Base-by-base conservation (phyloP, 92 coral and sea anemone genomes). In the Paragorgia papillata region DNA sequence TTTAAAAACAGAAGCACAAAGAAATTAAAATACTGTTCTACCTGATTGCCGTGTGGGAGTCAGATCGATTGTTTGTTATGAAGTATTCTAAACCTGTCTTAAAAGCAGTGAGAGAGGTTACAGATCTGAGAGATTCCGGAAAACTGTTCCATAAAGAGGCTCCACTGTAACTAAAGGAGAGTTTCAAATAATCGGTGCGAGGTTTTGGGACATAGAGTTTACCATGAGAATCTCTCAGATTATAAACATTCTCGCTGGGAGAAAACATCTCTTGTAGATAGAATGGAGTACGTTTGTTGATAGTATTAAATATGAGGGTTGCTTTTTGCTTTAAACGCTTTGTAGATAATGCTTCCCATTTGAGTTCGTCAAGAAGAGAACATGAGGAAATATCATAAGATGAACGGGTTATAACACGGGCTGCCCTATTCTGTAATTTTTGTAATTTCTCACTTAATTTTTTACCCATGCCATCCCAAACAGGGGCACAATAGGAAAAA, bases 281-380 rank as follows among this genome's bases (percentile, higher is more conserved):
- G 12, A 24, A 17, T 12, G 63, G 63, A 22, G 63, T 7, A 24
- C 1, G 63, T 9, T 34, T 18, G 29, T 57, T 57, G 1, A 57
- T 14, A 57, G 63, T 57, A 24, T 57, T 57, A 57, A 57, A 57
- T 1, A 57, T 10, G 2, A 57, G 2, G 2, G 2, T 9, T 9
- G 27, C 63, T 57, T 57, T 57, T 57, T 74, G 82, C 53, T 64
- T 74, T 15, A 39, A 37, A 17, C 88, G 69, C 17, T 69, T 37
- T 24, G 67, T n/a, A 14, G 79, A 66, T 34, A 75, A 67, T 6
- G 69, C 24, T 53, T 86, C 74, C 65, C 89, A 81, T 1, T 46
- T 22, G 21, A 86, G 76, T 0, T 19, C n/a, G 24, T 27, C 24
- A 29, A 74, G 69, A 19, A 82, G 73, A 30, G 24, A 33, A 54